Percentiles rank a stretch among this genome's conserved stretches.
Evolutionary conservation across 2,797 vertebrate species (phyloP).

Genomic region (Myiotriccus ornatus): DNA sequence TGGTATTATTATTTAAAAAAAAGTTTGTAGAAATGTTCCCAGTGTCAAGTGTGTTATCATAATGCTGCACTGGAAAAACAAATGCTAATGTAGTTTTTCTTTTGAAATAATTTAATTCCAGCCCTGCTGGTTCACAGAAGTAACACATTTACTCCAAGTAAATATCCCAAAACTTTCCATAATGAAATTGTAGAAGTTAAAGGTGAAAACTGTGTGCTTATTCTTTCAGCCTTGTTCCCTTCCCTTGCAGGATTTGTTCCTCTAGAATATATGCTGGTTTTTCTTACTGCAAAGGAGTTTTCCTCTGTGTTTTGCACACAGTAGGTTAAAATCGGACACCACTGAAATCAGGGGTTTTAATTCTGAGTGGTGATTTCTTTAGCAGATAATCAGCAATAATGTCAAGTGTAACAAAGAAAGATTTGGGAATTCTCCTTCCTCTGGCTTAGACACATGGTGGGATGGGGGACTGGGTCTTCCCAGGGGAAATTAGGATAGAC

Average conservation of each 20-base stretch:
- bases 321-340: not conserved
- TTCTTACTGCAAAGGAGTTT: not conserved
- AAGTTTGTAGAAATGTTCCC: not conserved
- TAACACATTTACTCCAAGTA: not conserved
- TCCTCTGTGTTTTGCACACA: not conserved
- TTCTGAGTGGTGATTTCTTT: not conserved
- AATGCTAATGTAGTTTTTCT: not conserved
- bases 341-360: not conserved
- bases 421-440: not conserved
- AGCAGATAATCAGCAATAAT: not conserved
- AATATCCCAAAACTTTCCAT: not conserved
- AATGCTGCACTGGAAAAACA: not conserved
- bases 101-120: conserved; percentile 6
- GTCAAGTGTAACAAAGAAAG: not conserved
- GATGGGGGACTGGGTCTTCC: not conserved
- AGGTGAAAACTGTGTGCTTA: not conserved
- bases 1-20: not conserved
- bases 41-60: not conserved
- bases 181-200: not conserved
- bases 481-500: not conserved
- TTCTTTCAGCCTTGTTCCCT: not conserved
- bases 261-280: not conserved
- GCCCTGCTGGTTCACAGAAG: not conserved
- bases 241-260: not conserved
- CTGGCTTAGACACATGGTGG: not conserved